phyloP scores from a whole-genome alignment of 2,888 invertebrate genomes.

The Heliothis peltigera region DNA sequence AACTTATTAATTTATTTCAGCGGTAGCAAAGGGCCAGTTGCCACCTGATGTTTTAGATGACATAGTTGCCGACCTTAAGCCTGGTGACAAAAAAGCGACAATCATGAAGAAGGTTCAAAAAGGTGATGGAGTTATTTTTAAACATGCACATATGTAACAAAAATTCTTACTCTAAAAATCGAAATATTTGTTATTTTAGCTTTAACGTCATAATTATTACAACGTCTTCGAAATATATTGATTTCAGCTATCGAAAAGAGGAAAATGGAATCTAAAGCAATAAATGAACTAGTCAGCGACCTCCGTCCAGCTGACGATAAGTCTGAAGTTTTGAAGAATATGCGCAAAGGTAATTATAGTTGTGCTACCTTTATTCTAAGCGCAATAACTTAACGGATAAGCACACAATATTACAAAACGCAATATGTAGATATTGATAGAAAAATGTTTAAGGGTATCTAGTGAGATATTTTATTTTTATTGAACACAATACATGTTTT shows the following conservation, averaged over 20 bases:
- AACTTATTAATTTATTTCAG: slow-evolving; percentile 4
- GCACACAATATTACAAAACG: too few species aligned
- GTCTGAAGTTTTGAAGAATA: slow-evolving; percentile 26
- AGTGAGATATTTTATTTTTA: too few species aligned
- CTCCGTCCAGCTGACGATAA: slow-evolving; percentile 26
- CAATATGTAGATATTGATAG: too few species aligned
- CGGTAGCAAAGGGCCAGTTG: slow-evolving; percentile 14
- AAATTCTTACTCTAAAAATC: too few species aligned
- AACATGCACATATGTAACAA: too few species aligned
- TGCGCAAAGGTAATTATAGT: slow-evolving; percentile 31
- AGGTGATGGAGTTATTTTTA: slow-evolving; percentile 18
- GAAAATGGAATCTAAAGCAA: slow-evolving; percentile 12
- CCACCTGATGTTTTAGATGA: slow-evolving; percentile 40
- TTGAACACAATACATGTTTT: too few species aligned
- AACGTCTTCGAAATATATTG: background rate
- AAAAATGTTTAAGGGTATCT: too few species aligned
- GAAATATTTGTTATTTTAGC: background rate
- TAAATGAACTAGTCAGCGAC: slow-evolving; percentile 28
- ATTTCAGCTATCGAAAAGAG: slow-evolving; percentile 32
- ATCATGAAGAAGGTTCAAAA: background rate
- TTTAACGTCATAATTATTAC: background rate
- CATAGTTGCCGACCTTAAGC: slow-evolving; percentile 5
- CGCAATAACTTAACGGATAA: too few species aligned
- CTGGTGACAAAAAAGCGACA: slow-evolving; percentile 4
- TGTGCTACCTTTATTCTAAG: too few species aligned